Evolutionary conservation across 2,113 vertebrate genomes (phyloP), one percentile per base, ranked within the genome.

Genomic region (Athene cunicularia): DNA sequence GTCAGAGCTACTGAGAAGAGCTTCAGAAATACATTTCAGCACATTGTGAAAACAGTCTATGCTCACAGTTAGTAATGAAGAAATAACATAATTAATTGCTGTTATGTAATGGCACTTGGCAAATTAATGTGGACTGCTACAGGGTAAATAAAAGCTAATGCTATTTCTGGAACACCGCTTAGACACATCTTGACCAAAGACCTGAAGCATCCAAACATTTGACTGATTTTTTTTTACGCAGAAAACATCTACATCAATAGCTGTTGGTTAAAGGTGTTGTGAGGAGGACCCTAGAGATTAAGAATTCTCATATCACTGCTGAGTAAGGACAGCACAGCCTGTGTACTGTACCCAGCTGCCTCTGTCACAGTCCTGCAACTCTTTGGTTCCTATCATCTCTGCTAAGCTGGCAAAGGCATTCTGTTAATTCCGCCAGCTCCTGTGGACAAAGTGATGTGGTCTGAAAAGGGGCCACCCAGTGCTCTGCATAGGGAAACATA

Each of bases 41-140:
- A 92, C 75, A n/a, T 66, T 71, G 63, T 62, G 41, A 58, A 93
- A 93, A 56, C 56, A 75, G 68, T 21, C 74, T 77, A 27, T 67
- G 67, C 75, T 94, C 82, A 77, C 71, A 93, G 66, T 50, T 47
- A 82, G 93, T 77, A 94, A 91, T 71, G 90, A 97, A 83, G 94
- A 92, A 95, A 90, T 97, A 83, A 94, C 94, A 74, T 71, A 80
- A 94, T 90, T 96, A 96, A 96, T 94, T 83, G 80, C 71, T 77
- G 45, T 97, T 96, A 93, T 2, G n/a, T 80, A 96, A 94, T 77
- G 63, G 55, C 75, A 88, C 90, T 97, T 94, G 92, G 86, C 79
- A 90, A 95, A 97, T 93, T 83, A 92, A 84, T 5, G 22, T 50
- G 55, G 23, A 24, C 41, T 22, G 67, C 79, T 62, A 50, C 23